Conservation (phyloP, 2,797 vertebrate genomes). For the Picus viridis region DNA sequence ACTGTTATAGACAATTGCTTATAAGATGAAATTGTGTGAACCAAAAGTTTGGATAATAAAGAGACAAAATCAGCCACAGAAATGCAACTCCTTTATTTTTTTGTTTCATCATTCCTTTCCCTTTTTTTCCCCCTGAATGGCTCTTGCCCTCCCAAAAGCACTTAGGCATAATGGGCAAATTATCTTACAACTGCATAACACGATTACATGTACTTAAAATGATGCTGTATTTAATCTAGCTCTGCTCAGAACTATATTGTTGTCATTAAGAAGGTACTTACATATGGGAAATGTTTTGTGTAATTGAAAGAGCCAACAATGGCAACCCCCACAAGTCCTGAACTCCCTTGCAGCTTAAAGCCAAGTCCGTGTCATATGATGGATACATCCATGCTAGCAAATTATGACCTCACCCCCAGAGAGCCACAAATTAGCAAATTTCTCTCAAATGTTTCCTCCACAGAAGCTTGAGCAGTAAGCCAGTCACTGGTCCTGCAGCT, state of each 20-base stretch:
- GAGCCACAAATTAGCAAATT: not conserved
- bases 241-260: not conserved
- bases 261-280: not conserved
- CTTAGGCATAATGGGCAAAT: not conserved
- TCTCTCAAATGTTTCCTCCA: not conserved
- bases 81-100: not conserved
- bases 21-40: not conserved
- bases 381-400: not conserved
- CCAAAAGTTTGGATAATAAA: not conserved
- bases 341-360: not conserved
- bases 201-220: not conserved
- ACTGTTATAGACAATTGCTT: not conserved
- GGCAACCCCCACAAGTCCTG: not conserved
- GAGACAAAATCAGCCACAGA: not conserved
- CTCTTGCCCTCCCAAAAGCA: not conserved
- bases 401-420: not conserved
- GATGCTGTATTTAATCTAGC: constrained; percentile 10
- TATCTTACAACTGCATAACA: not conserved
- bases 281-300: not conserved
- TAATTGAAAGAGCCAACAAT: not conserved
- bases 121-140: not conserved
- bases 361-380: not conserved
- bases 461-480: not conserved
- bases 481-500: not conserved
- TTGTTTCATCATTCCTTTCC: no score